Base-by-base conservation (phyloP, 2,797 vertebrate genomes). In the Pseudotriccus pelzelni region DNA sequence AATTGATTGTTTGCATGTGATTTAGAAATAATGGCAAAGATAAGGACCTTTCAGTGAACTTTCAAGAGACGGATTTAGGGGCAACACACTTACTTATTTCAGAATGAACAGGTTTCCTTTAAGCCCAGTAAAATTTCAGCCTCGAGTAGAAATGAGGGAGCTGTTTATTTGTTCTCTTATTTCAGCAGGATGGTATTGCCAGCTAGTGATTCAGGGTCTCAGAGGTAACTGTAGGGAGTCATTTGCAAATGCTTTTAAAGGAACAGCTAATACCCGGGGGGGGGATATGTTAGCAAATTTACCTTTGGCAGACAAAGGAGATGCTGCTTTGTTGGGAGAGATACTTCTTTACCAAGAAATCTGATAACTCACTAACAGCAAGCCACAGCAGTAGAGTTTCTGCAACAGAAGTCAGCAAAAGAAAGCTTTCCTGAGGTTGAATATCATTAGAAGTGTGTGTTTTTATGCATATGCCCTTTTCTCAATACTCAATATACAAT, bases 191-290 rank as follows among this genome's bases (percentile, higher is more conserved):
- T 75, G 14, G 4, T 76, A 32, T 83, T 82, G 24, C 74, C 64
- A 90, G 25, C 49, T 73, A n/a, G 25, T 73, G 79, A 94, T 89
- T 95, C 58, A 70, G 12, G 50, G 53, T 53, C 55, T 91, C n/a
- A 80, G 16, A 89, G 67, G 60, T 90, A 84, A 87, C 47, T 62
- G 56, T 37, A 84, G 58, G 52, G 27, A 84, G 49, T 66, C 0
- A 36, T 66, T 87, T 95, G 76, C 66, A 94, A 95, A 70, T 10
- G 18, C 53, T 13, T 75, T 62, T 36, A 82, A 96, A 83, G 27
- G 30, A 95, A 28, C 46, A 84, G 55, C 69, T 89, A 44, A 82
- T 89, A 84, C 43, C 56, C 22, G 2, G 46, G 46, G 41, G 41
- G 49, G 32, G 75, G 25, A 55, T 86, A 67, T 64, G 70, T 73